Percentiles rank a stretch among this genome's conserved stretches.
Conservation (phyloP, 2,888 invertebrate genomes). For the Calameuta pallipes region DNA sequence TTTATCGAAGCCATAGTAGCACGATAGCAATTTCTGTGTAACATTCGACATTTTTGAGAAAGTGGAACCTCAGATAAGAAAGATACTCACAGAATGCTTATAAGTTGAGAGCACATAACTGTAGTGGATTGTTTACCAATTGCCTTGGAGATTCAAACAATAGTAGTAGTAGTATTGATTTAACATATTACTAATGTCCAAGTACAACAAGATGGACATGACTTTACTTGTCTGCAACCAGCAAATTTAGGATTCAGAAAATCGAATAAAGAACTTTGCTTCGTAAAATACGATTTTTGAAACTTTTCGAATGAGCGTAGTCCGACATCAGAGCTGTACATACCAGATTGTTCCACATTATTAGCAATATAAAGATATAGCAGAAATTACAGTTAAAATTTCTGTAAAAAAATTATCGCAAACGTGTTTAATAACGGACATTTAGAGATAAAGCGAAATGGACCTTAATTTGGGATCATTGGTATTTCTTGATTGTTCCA, state of each 20-base stretch:
- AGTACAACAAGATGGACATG: neutral
- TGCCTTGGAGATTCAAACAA: neutral
- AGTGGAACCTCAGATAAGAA: neutral
- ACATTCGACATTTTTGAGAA: slow-evolving; percentile 36
- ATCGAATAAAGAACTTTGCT: too few relatives aligned
- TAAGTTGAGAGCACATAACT: neutral
- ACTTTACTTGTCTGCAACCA: neutral
- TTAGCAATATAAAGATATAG: too few relatives aligned
- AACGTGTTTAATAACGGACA: too few relatives aligned
- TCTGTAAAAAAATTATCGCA: too few relatives aligned
- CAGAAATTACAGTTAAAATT: too few relatives aligned
- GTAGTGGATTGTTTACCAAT: neutral
- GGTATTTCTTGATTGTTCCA: too few relatives aligned
- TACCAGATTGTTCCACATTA: too few relatives aligned
- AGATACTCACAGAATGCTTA: neutral
- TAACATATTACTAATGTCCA: neutral
- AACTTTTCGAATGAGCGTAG: too few relatives aligned
- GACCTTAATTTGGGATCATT: too few relatives aligned
- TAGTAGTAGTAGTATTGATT: neutral
- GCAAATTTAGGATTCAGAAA: neutral
- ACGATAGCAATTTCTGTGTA: slow-evolving; percentile 35
- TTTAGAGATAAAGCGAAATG: too few relatives aligned
- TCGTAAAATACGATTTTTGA: too few relatives aligned
- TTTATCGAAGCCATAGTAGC: slow-evolving; percentile 44
- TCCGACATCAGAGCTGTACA: too few relatives aligned